These are phyloP conservation scores for Ennomos quercinarius DNA, from an alignment of 2,888 invertebrate species.

Conservation along the genomic window DNA sequence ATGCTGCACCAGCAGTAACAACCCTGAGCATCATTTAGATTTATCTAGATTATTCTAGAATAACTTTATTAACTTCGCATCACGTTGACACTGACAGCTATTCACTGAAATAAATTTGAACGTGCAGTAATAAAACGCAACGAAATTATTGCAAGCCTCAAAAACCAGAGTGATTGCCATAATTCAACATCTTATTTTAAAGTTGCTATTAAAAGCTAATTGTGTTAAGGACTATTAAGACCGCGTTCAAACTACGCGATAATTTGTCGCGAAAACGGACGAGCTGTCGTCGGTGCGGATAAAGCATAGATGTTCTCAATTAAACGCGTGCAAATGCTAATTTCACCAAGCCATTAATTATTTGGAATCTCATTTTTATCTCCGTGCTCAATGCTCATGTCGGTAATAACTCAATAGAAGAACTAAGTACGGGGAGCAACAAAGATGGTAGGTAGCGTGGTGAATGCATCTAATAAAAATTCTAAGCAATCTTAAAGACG, in stretches of 20 bases:
- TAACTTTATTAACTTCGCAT: conserved; percentile 26
- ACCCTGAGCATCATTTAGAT: conserved; percentile 31
- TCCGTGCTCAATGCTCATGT: conserved; percentile 9
- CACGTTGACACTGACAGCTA: conserved; percentile 40
- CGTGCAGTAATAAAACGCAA: conserved; percentile 40
- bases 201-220: conserved; percentile 69
- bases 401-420: conserved; percentile 14
- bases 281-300: conserved; percentile 22
- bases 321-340: conserved; percentile 20
- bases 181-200: conserved; percentile 74
- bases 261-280: conserved; percentile 25
- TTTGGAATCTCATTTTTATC: conserved; percentile 14
- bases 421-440: conserved; percentile 11
- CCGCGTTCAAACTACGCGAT: conserved; percentile 40
- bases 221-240: conserved; percentile 68
- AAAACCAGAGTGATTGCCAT: conserved; percentile 59
- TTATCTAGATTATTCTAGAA: conserved; percentile 20
- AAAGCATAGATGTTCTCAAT: conserved; percentile 29
- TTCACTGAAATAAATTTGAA: conserved; percentile 38
- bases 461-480: conserved; percentile 36
- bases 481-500: conserved; percentile 37
- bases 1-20: conserved; percentile 29
- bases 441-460: conserved; percentile 19
- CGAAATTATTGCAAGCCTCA: conserved; percentile 42
- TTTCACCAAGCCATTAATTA: conserved; percentile 3